Base-by-base conservation (phyloP, 2,113 vertebrate genomes). In the Syrrhaptes paradoxus region DNA sequence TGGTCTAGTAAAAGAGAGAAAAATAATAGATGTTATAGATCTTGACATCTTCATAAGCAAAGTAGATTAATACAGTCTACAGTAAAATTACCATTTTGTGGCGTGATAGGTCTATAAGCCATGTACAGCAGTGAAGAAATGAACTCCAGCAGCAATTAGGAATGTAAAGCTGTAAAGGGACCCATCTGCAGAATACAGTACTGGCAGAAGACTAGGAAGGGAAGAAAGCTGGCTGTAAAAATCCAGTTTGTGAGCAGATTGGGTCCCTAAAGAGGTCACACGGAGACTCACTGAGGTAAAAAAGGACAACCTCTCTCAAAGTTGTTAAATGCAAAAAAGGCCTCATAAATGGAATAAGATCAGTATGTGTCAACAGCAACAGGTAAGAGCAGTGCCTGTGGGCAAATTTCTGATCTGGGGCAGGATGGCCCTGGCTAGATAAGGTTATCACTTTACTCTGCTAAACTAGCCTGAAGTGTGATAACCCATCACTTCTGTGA, bases 21-120 rank as follows among this genome's bases (percentile, higher is more conserved):
- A 93, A 91, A 87, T 74, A 74, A 67, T 74, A 85, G 61, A 74
- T 46, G 43, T 46, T 95, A 89, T 85, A 58, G 81, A 91, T 78
- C 51, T 91, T 58, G n/a, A 73, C 46, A 51, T 62, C 31, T 58
- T 93, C 66, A 58, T 70, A 93, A 85, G 31, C 31, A 84, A 80
- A 74, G 65, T 65, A 74, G 65, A 91, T 94, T 77, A 93, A 84
- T 87, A 61, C 9, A 54, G 46, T 70, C 68, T 49, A 14, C 7
- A 34, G 14, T 71, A 77, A 74, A 93, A 89, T 66, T 49, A 87
- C 28, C 10, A 5, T 87, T 89, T 66, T 77, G 21, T 73, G 63
- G 73, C 73, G 18, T 59, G 87, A 63, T 72, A 52, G 52, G 20
- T 95, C 81, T 91, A 22, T 93, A 89, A 87, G 10, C 46, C 25